These are phyloP conservation scores for Sylvietta virens DNA, from an alignment of 2,113 vertebrate genomes.

Conservation along the genomic window DNA sequence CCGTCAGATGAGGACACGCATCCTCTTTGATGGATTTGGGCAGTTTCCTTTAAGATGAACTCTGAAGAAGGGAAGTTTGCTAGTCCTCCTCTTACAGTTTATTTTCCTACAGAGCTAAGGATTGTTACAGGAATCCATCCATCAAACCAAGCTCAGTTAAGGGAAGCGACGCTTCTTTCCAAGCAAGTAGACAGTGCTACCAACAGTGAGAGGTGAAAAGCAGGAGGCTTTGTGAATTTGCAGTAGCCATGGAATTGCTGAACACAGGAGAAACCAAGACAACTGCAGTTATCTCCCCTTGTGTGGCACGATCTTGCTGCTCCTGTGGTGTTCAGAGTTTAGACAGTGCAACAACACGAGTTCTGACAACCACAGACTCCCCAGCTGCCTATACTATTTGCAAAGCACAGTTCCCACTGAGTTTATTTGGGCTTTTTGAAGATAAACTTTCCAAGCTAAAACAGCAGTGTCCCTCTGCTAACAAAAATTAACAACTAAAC, in stretches of 20 bases:
- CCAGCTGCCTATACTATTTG: neutral
- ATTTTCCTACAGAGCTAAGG: neutral
- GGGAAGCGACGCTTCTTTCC: neutral
- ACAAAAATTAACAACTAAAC: neutral
- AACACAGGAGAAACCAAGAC: neutral
- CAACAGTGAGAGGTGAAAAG: neutral
- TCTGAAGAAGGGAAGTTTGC: neutral
- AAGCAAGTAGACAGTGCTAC: neutral
- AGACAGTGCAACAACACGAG: neutral
- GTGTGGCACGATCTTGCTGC: neutral
- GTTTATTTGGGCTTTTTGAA: neutral
- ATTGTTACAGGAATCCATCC: neutral
- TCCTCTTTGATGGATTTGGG: neutral
- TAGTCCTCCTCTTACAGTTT: neutral
- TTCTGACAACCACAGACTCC: neutral
- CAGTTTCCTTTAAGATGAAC: neutral
- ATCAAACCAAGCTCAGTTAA: neutral
- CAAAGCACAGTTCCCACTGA: neutral
- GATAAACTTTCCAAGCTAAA: neutral
- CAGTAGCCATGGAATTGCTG: neutral
- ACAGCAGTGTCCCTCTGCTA: neutral
- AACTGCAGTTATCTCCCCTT: neutral
- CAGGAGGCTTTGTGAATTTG: neutral
- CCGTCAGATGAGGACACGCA: neutral
- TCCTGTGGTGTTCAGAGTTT: neutral